Conservation (phyloP, 1,140 invertebrate species). For the Macrobrachium rosenbergii region DNA sequence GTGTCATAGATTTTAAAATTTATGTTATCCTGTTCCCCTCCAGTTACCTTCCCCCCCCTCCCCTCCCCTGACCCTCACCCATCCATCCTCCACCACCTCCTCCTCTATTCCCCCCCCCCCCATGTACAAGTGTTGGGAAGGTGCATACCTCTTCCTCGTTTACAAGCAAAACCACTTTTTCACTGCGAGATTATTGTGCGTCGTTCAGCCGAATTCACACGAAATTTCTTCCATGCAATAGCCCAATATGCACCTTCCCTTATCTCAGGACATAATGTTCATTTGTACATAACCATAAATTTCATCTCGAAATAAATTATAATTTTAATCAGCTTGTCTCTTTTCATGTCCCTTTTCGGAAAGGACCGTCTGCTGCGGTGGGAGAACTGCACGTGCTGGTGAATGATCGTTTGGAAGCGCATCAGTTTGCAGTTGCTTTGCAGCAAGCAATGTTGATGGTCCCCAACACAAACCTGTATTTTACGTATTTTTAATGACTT, state of each 20-base stretch:
- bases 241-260: constrained; percentile 64
- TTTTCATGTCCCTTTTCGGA: no score
- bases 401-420: no score
- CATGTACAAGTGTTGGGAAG: constrained; percentile 61
- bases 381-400: no score
- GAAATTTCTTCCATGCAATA: constrained; percentile 56
- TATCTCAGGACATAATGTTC: constrained; percentile 63
- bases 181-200: constrained; percentile 33
- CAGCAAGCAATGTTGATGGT: no score
- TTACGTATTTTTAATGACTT: no score
- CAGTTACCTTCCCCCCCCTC: no score
- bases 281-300: constrained; percentile 64
- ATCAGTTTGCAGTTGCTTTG: no score
- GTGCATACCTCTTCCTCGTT: constrained; percentile 55
- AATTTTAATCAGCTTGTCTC: constrained; percentile 29
- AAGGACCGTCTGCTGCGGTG: no score
- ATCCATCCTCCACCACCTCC: no score
- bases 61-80: no score
- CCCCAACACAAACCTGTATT: no score
- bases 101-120: neutral
- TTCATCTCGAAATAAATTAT: constrained; percentile 64
- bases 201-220: constrained; percentile 44
- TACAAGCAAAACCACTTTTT: constrained; percentile 30
- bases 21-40: constrained; percentile 46
- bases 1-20: constrained; percentile 61